Evolutionary conservation across 1,140 invertebrate genomes (phyloP).

Genomic region (Amyelois transitella): DNA sequence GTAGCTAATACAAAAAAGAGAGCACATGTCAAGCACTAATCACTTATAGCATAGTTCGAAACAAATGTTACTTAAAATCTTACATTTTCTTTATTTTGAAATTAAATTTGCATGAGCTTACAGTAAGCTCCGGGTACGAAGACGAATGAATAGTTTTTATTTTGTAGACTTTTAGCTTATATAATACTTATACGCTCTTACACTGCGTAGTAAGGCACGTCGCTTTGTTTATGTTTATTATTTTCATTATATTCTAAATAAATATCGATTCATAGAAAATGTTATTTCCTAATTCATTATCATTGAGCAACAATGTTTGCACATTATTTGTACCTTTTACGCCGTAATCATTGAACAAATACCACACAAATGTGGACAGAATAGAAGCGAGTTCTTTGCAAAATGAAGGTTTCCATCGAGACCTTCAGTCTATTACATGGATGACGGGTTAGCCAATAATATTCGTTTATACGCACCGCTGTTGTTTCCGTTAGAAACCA

Average conservation of each 20-base stretch:
- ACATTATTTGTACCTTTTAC: too few species aligned
- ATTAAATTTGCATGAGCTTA: background rate
- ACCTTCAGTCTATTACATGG: slow-evolving; percentile 52
- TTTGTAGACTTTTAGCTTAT: background rate
- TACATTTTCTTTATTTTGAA: background rate
- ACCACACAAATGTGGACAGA: slow-evolving; percentile 2
- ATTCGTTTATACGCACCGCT: slow-evolving; percentile 31
- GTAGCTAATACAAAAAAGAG: too few species aligned
- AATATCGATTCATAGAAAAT: too few species aligned
- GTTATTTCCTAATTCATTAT: too few species aligned
- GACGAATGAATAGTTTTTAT: background rate
- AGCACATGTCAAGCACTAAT: too few species aligned
- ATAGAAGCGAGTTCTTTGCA: slow-evolving; percentile 12
- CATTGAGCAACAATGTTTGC: too few species aligned
- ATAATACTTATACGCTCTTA: background rate
- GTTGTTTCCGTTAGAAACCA: slow-evolving; percentile 35
- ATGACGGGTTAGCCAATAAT: slow-evolving; percentile 45
- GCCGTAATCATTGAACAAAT: background rate
- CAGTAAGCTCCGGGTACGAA: background rate
- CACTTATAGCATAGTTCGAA: too few species aligned
- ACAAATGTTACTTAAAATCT: too few species aligned
- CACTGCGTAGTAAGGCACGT: too few species aligned
- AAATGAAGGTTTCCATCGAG: slow-evolving; percentile 34
- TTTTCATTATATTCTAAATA: too few species aligned
- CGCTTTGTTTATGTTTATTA: too few species aligned